These are phyloP conservation scores for Ischnus inquisitorius DNA, from an alignment of 2,888 invertebrate species.

Conservation along the genomic window DNA sequence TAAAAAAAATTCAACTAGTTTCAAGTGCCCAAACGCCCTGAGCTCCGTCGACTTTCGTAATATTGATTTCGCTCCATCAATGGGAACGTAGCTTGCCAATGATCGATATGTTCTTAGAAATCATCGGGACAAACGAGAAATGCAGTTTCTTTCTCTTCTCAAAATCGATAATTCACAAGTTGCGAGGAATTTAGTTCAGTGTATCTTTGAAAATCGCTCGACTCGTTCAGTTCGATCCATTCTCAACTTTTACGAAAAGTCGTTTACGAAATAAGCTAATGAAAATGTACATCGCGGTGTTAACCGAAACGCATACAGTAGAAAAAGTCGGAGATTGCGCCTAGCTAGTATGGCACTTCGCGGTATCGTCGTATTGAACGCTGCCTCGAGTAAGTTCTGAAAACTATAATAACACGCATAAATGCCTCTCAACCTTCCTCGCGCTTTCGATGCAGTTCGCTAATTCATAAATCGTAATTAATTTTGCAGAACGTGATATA, in stretches of 20 bases:
- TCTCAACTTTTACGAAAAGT: no score
- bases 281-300: no score
- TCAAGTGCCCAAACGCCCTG: slow-evolving; percentile 11
- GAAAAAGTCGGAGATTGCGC: background rate
- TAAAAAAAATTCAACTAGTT: slow-evolving; percentile 35
- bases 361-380: no score
- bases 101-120: background rate
- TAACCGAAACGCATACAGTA: no score
- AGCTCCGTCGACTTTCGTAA: slow-evolving; percentile 23
- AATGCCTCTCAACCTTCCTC: no score
- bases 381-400: no score
- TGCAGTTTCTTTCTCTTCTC: background rate
- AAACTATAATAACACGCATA: no score
- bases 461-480: slow-evolving; percentile 47
- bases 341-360: no score
- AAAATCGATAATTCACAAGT: background rate
- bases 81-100: background rate
- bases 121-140: background rate
- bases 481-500: slow-evolving; percentile 9
- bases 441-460: slow-evolving; percentile 14
- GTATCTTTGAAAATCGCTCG: no score
- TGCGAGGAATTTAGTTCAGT: no score
- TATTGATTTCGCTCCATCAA: slow-evolving; percentile 10
- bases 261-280: no score
- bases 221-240: no score